Evolutionary conservation across 2,888 invertebrate genomes (phyloP), one percentile per base, ranked within the genome.

Genomic region (Netelia fuscicornis): DNA sequence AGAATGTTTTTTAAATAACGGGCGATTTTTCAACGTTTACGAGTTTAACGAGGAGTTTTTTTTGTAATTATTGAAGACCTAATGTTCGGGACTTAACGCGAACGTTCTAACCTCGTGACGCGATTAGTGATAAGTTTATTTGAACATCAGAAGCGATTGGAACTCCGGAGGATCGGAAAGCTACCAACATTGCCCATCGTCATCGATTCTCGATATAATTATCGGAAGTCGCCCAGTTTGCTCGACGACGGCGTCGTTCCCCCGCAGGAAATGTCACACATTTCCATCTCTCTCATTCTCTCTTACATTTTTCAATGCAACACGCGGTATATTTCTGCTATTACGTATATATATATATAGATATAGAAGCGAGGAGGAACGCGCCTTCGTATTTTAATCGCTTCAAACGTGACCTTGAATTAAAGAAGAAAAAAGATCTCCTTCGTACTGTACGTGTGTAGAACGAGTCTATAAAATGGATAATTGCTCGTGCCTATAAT

Each of bases 111-210:
- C 84, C 81, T 68, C 65, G 84, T 88, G 89, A 89, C 87, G 85
- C 84, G 71, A 86, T 87, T 91, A 91, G 89, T 90, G 82, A 88
- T 90, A 90, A 91, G 90, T 90, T 87, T 87, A 90, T 91, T 91
- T 88, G 86, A 89, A 84, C 82, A 85, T 84, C 85, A 72, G 52
- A 48, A 60, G 23, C 52, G 84, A 64, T 52, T 64, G 54, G 56
- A 54, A 42, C 67, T 72, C 58, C 58, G 48, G 30, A 42, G 64
- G 62, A 20, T 17, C 67, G 44, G 64, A 52, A 17, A 44, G 42
- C 42, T 74, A 48, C 54, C 54, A 25, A 65, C 70, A 65, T 77
- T 60, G 64, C 17, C 44, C 83, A 78, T 77, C 83, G 75, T 77
- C 78, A 84, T 86, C 79, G 86, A 86, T 86, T 86, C 78, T 86